These are phyloP conservation scores for Diplodus sargus DNA, from an alignment of 2,797 vertebrate genomes.

Conservation along the genomic window DNA sequence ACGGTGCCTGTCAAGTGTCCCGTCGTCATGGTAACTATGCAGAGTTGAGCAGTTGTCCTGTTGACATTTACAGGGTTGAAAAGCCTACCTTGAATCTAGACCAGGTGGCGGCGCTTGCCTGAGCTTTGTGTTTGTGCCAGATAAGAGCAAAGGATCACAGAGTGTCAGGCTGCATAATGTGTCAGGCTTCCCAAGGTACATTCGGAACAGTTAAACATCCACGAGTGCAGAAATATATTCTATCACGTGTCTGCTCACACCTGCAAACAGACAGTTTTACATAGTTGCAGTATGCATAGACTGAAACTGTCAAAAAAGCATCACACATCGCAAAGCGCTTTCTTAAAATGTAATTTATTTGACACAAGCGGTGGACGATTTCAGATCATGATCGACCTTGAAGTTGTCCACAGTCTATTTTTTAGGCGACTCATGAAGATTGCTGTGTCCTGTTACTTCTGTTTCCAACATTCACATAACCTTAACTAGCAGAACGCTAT, in stretches of 20 bases:
- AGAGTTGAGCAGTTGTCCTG: slow-evolving; percentile 50
- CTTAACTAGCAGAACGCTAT: no score
- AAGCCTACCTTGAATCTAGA: slow-evolving; percentile 65
- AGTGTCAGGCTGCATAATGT: slow-evolving; percentile 44
- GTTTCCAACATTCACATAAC: no score
- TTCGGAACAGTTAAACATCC: slow-evolving; percentile 16
- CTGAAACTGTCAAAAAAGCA: neutral
- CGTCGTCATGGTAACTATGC: slow-evolving; percentile 74
- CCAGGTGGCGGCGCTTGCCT: slow-evolving; percentile 55
- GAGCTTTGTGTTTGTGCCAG: slow-evolving; percentile 63
- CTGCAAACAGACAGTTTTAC: neutral
- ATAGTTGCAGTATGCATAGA: neutral
- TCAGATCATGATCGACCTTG: no score
- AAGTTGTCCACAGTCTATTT: no score
- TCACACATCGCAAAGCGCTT: neutral
- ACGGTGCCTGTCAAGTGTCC: slow-evolving; percentile 59
- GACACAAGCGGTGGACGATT: no score
- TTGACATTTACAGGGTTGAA: slow-evolving; percentile 75
- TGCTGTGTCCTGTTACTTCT: no score
- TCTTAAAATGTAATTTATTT: neutral
- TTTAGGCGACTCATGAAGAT: no score
- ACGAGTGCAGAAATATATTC: slow-evolving; percentile 10
- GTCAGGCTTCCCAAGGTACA: neutral
- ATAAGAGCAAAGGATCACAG: slow-evolving; percentile 60
- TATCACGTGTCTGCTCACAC: neutral